Evolutionary conservation across 1,140 invertebrate genomes (phyloP), one percentile per base, ranked within the genome.

Genomic region (Nasonia giraulti): DNA sequence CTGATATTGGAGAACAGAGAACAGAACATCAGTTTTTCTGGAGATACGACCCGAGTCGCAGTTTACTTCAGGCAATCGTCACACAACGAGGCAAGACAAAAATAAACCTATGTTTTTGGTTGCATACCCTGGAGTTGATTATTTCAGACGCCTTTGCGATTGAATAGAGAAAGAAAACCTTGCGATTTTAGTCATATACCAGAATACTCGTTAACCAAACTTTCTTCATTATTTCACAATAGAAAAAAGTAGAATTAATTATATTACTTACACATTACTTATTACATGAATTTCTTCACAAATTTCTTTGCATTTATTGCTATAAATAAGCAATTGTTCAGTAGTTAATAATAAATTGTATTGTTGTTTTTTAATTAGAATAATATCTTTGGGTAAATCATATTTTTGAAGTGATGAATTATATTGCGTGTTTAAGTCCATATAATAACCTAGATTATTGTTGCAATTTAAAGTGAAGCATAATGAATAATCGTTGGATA

Each of bases 211-310:
- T 27, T 27, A 27, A 27, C 1, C 27, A 27, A 27, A 27, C 27
- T 27, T 27, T 27, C 27, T 27, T 1, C 27, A 27, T 27, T 27
- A 27, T 27, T 27, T 27, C 27, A 27, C 27, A 27, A 27, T 44
- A 44, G 6, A 10, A 7, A 8, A 44, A 7, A 44, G 40, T 44
- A 44, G 6, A 44, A 8, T 44, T 0, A 8, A 62, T 62, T 62
- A 4, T 62, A n/a, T 7, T 66, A 87, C 94, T 94, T 94, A 97
- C 96, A 96, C 94, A 90, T 97, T 96, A 88, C 96, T 97, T 94
- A 97, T 95, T 83, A 95, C 92, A 87, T 96, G 95, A 85, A 98
- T 96, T 93, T 98, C 96, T 87, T 95, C 94, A 40, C 96, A 92
- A 2, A 95, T 95, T 87, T 96, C 95, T 87, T 95, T 95, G 4